A percentile compares a stretch with the other conserved stretches of the same genome.
Conservation (phyloP, 2,888 invertebrate species). For the Asteroscopus sphinx region DNA sequence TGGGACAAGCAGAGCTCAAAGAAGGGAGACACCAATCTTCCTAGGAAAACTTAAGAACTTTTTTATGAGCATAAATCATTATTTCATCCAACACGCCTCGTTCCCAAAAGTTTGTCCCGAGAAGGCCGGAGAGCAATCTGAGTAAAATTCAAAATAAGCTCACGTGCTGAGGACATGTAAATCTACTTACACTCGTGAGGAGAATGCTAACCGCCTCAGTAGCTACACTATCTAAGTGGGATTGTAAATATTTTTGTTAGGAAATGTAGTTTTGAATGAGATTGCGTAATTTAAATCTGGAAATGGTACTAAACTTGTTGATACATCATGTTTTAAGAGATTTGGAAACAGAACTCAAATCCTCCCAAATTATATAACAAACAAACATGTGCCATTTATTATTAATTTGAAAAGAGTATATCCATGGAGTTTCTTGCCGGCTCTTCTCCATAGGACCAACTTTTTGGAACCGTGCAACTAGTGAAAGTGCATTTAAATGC, state of each 20-base stretch:
- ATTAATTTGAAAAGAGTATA: no score
- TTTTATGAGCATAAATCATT: constrained; percentile 58
- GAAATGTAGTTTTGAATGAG: constrained; percentile 34
- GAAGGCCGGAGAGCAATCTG: constrained; percentile 70
- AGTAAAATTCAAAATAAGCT: constrained; percentile 82
- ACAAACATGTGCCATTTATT: no score
- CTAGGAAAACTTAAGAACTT: constrained; percentile 34
- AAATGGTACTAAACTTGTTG: background rate
- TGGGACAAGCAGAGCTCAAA: constrained; percentile 14
- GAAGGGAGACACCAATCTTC: constrained; percentile 35
- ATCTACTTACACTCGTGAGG: constrained; percentile 83
- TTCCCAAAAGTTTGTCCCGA: constrained; percentile 57
- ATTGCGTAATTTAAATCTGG: constrained; percentile 16
- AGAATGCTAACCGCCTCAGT: constrained; percentile 71
- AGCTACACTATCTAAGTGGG: constrained; percentile 59
- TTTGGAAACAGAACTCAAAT: no score
- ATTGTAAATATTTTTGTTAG: constrained; percentile 46
- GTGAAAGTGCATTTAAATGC: no score
- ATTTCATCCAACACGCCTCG: constrained; percentile 57
- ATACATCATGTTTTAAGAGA: no score
- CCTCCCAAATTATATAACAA: no score
- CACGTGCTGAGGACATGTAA: constrained; percentile 85
- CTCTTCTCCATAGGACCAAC: no score
- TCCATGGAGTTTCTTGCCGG: no score
- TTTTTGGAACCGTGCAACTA: no score